phyloP scores from a whole-genome alignment of 2,113 vertebrate genomes.

The Camelus bactrianus region DNA sequence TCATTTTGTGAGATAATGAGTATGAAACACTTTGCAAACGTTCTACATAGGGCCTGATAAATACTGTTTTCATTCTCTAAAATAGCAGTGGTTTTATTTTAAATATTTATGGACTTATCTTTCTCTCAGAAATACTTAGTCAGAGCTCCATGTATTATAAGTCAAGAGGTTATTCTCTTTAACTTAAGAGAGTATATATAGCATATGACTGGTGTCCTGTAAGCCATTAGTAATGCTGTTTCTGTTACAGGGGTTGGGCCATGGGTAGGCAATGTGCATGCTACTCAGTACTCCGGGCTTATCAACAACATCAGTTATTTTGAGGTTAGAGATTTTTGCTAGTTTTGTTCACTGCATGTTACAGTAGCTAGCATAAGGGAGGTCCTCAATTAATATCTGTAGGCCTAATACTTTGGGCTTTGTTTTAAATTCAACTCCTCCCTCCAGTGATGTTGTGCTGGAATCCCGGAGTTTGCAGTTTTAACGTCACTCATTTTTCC shows the following conservation, averaged over 20 bases:
- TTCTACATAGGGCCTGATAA: neutral
- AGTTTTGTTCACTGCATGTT: conserved; percentile 14
- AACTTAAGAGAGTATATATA: neutral
- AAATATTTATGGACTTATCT: neutral
- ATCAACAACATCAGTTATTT: neutral
- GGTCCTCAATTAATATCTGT: neutral
- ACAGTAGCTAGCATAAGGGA: neutral
- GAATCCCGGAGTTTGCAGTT: neutral
- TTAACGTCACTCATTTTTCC: neutral
- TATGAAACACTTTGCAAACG: neutral
- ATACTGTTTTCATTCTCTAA: neutral
- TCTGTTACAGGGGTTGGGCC: neutral
- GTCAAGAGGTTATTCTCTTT: neutral
- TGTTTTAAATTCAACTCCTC: neutral
- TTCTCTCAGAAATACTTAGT: neutral
- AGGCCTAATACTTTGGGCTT: neutral
- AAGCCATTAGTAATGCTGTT: neutral
- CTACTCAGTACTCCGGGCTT: neutral
- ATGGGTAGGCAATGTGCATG: rapidly evolving
- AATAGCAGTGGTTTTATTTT: conserved; percentile 17
- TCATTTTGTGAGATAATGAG: neutral
- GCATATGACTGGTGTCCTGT: neutral
- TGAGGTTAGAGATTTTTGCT: neutral
- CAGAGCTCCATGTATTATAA: neutral
- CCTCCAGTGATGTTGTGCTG: neutral